Evolutionary conservation across 1,140 invertebrate genomes (phyloP), one percentile per base, ranked within the genome.

Genomic region (Lepidurus arcticus): DNA sequence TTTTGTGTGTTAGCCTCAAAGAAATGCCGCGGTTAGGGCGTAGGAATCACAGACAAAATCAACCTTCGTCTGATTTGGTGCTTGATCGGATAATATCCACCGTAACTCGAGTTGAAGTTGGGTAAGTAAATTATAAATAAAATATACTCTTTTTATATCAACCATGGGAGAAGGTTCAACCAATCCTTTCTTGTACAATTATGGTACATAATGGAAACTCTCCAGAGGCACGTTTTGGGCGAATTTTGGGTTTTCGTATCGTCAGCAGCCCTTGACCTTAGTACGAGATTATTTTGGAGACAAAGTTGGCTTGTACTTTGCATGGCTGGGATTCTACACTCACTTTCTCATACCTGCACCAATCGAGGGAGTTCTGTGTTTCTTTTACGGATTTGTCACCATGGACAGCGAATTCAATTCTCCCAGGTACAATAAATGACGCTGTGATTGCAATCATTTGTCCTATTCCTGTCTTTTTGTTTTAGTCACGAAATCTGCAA

Each of bases 251-350:
- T 93, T 92, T 83, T 94, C 93, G 90, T 94, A 91, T 84, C 97
- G 96, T 84, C 91, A 92, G 77, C 96, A 98, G 83, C 96, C 96
- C 0, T 85, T 98, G 0, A 94, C 94, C 88, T 85, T 98, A 24
- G 90, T 98, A 21, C 86, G 92, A 79, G 88, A 92, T 81, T 98
- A 98, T 84, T 98, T 98, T 84, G 97, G 97, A 0, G 96, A 98
- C 82, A 98, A 98, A 85, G 96, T 98, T 13, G 96, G 91, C 0
- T 87, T 99, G 0, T 99, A 99, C 83, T 99, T 98, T 85, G 97
- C 96, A 42, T 99, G 97, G 97, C 85, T 99, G 42, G 97, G 97
- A n/a, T 99, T 97, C 86, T 99, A 99, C 84, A 99, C 97, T 0
- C 91, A 92, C 81, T 94, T 96, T 89, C 86, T 99, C 7, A 93